Percentiles rank a stretch among this genome's conserved stretches.
Evolutionary conservation across 1,140 invertebrate species (phyloP).

Genomic region (Mamestra configurata): DNA sequence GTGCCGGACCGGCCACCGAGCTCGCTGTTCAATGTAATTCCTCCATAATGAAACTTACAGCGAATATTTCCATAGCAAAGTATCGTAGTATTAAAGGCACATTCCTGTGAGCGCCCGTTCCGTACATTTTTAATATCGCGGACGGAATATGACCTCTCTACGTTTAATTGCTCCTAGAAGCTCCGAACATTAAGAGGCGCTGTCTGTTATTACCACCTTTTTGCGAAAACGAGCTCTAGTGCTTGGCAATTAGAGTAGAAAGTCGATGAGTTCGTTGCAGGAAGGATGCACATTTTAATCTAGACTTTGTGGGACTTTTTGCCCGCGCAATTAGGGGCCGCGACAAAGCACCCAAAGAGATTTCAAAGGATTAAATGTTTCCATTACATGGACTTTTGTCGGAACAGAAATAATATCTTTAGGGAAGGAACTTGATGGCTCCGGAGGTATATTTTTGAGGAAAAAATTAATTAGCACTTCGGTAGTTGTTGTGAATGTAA

Average conservation of each 20-base stretch:
- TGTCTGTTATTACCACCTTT: constrained; percentile 42
- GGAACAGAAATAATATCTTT: constrained; percentile 22
- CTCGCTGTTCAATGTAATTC: neutral
- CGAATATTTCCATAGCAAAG: neutral
- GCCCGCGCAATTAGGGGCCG: constrained; percentile 68
- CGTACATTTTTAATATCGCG: constrained; percentile 52
- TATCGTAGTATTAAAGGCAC: neutral
- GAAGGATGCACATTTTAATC: constrained; percentile 68
- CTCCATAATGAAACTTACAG: neutral
- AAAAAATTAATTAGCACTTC: neutral
- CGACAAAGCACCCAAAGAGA: constrained; percentile 68
- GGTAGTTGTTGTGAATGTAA: neutral
- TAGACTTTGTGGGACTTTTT: constrained; percentile 70
- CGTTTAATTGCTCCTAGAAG: constrained; percentile 70
- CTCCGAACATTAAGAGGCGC: constrained; percentile 61
- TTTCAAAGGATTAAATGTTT: constrained; percentile 77
- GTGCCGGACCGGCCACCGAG: neutral
- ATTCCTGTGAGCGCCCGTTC: constrained; percentile 1
- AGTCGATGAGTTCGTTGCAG: constrained; percentile 30
- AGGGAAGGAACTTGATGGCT: neutral
- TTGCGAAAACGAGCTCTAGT: constrained; percentile 58
- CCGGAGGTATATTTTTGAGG: neutral
- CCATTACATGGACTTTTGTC: constrained; percentile 68
- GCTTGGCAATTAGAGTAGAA: constrained; percentile 52
- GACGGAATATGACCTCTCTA: constrained; percentile 65